Conservation (phyloP, 2,888 invertebrate genomes). For the Andrena minutula region DNA sequence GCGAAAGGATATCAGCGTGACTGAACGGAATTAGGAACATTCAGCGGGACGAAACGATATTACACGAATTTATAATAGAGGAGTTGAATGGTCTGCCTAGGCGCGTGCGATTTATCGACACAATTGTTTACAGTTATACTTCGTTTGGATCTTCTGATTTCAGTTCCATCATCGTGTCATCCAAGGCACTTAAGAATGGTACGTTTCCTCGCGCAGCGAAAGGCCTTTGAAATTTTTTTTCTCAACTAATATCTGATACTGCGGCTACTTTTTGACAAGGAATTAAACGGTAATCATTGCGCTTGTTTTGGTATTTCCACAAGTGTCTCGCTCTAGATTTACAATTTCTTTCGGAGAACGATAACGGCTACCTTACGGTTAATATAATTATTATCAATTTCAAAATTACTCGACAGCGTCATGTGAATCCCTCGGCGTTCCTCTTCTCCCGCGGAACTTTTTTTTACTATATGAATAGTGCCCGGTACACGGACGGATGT, state of each 20-base stretch:
- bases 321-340: conserved; percentile 24
- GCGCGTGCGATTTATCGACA: too few relatives aligned
- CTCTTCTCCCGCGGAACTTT: conserved; percentile 36
- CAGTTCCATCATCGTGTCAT: conserved; percentile 71
- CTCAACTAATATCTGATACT: conserved; percentile 24
- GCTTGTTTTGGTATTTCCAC: conserved; percentile 19
- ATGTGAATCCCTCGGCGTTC: conserved; percentile 56
- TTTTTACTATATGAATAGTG: conserved; percentile 67
- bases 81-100: too few relatives aligned
- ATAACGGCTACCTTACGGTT: conserved; percentile 52
- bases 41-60: neutral
- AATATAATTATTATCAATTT: conserved; percentile 57
- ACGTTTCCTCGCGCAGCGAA: conserved; percentile 60
- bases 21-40: neutral
- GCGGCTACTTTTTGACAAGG: conserved; percentile 36
- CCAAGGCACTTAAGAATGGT: conserved; percentile 69
- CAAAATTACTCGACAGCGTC: conserved; percentile 52
- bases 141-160: conserved; percentile 6
- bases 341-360: conserved; percentile 36
- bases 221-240: too few relatives aligned
- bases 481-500: conserved; percentile 78
- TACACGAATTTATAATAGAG: too few relatives aligned
- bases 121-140: conserved; percentile 4
- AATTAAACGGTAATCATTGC: conserved; percentile 40
- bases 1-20: neutral